These are phyloP conservation scores for Eupithecia subfuscata DNA, from an alignment of 2,888 invertebrate genomes.

Conservation along the genomic window DNA sequence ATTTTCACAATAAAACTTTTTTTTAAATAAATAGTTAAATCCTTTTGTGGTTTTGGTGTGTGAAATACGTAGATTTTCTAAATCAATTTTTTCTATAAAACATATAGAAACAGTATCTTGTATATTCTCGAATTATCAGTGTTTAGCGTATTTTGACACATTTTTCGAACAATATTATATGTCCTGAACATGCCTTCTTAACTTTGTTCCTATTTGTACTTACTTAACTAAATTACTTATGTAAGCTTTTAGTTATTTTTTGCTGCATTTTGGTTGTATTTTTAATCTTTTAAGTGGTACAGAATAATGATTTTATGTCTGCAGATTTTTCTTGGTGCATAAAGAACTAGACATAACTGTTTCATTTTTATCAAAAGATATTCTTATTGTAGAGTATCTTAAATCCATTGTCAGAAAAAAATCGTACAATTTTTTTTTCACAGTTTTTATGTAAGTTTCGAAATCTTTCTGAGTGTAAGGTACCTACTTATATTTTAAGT, in stretches of 20 bases:
- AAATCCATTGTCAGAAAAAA: neutral
- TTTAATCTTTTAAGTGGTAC: constrained; percentile 9
- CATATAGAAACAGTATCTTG: neutral
- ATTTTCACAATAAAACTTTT: neutral
- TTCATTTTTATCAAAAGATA: neutral
- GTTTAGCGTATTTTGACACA: constrained; percentile 8
- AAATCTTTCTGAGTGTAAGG: constrained; percentile 4
- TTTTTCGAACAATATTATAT: neutral
- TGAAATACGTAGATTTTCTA: constrained; percentile 9
- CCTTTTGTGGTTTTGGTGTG: neutral
- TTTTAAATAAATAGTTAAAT: neutral
- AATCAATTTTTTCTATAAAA: constrained; percentile 16
- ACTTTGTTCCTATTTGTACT: constrained; percentile 13
- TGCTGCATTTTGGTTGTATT: constrained; percentile 17
- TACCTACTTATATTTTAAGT: constrained; percentile 12
- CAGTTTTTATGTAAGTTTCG: constrained; percentile 3
- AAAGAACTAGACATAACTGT: neutral
- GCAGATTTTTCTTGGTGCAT: constrained; percentile 7
- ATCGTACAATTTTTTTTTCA: constrained; percentile 7
- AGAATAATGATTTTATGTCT: constrained; percentile 5
- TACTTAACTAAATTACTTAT: constrained; percentile 2
- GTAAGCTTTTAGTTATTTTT: constrained; percentile 8
- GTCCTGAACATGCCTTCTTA: neutral
- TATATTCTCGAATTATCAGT: neutral
- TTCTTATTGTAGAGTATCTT: neutral